These are phyloP conservation scores for Dryococelus australis DNA, from an alignment of 2,888 invertebrate species.

Conservation along the genomic window DNA sequence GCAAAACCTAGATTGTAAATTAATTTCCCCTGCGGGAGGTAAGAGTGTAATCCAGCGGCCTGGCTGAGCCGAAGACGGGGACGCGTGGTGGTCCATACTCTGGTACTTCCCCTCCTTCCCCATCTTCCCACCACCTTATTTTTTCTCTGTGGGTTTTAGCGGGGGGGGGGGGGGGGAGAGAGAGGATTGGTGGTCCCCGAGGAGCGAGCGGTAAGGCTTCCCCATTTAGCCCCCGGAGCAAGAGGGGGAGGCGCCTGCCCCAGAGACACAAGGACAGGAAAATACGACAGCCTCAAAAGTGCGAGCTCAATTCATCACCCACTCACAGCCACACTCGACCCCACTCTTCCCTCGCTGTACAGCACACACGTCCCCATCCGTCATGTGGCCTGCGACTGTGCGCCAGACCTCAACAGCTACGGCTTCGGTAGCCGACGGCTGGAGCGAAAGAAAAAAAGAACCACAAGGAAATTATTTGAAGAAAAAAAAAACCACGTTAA, in stretches of 20 bases:
- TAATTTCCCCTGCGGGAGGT: constrained; percentile 16
- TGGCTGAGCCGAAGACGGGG: neutral
- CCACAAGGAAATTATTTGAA: too few relatives aligned
- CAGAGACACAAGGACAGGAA: neutral
- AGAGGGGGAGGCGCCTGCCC: neutral
- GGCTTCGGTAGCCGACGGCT: too few relatives aligned
- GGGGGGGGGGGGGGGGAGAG: neutral
- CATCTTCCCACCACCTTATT: neutral
- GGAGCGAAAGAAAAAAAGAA: too few relatives aligned
- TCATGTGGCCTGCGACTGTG: neutral
- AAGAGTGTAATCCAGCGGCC: neutral
- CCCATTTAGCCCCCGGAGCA: neutral
- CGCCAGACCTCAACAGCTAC: too few relatives aligned
- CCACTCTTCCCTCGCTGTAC: neutral
- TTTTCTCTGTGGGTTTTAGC: neutral
- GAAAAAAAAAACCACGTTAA: too few relatives aligned
- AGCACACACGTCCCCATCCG: neutral
- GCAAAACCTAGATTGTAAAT: neutral
- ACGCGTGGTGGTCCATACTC: neutral
- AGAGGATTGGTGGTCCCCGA: neutral
- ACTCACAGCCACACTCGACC: neutral
- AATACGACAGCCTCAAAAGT: constrained; percentile 11
- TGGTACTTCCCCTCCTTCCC: neutral
- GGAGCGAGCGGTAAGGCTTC: constrained; percentile 16
- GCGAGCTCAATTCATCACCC: constrained; percentile 9